These are phyloP conservation scores for Nemopilema nomurai DNA, from an alignment of 30 jellyfish, hydroid and myxozoan genomes.

Conservation along the genomic window DNA sequence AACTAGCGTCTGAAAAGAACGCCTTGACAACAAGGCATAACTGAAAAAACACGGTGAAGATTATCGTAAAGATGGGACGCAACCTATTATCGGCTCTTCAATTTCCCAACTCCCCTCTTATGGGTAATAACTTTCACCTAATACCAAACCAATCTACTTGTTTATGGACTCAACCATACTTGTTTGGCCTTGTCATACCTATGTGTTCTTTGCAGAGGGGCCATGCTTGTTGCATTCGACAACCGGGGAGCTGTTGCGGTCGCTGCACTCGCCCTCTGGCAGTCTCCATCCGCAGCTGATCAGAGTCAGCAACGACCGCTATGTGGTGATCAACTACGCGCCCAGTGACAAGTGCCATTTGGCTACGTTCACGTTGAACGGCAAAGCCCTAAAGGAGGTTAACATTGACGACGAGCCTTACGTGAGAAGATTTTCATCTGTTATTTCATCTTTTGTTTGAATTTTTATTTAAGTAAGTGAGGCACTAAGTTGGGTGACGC, in stretches of 20 bases:
- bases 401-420: slow-evolving; percentile 67
- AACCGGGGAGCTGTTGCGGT: slow-evolving; percentile 85
- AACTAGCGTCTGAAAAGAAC: too few species aligned
- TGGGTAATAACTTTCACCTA: too few species aligned
- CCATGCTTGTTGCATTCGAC: slow-evolving; percentile 89
- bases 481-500: not conserved
- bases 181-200: too few species aligned
- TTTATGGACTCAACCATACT: too few species aligned
- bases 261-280: slow-evolving; percentile 70
- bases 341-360: slow-evolving; percentile 77
- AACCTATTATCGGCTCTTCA: too few species aligned
- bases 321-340: slow-evolving; percentile 72
- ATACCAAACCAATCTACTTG: too few species aligned
- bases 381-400: slow-evolving; percentile 69
- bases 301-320: slow-evolving; percentile 85
- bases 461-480: not conserved
- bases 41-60: too few species aligned
- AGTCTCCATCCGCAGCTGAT: slow-evolving; percentile 77
- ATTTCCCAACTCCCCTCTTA: too few species aligned
- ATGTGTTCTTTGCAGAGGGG: slow-evolving; percentile 66
- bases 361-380: slow-evolving; percentile 87
- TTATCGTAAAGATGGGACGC: too few species aligned
- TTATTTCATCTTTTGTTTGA: not conserved
- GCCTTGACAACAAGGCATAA: too few species aligned
- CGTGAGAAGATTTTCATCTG: slow-evolving; percentile 35